Evolutionary conservation across 1,140 invertebrate species (phyloP), one percentile per base, ranked within the genome.

Genomic region (Temnothorax curvispinosus): DNA sequence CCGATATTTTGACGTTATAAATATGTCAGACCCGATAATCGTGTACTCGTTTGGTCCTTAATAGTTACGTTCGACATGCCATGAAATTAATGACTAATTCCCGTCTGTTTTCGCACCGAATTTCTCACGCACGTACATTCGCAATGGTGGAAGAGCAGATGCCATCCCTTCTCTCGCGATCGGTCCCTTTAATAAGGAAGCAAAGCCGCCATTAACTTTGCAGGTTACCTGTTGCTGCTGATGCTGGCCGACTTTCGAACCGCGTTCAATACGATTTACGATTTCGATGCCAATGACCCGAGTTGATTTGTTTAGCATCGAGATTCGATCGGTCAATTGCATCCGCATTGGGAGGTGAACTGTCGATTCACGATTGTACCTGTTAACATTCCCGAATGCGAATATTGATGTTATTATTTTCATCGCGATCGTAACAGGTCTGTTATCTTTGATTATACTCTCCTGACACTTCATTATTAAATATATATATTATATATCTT

Each of bases 111-210:
- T 60, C 13, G 13, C 56, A n/a, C 3, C 67, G 4, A 11, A 74
- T 38, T 72, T 44, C 2, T 5, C 35, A 21, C 62, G 15, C 41
- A 21, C n/a, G 4, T 27, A 9, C 21, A 32, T 0, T 11, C 54
- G 47, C 35, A 62, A 52, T 27, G 27, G 11, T n/a, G n/a, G 44
- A 15, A 38, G 54, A 84, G 41, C 41, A 11, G 11, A n/a, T 27
- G 27, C 35, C 35, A 13, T 54, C 35, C n/a, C 62, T 52, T 80
- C 47, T 80, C 8, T 67, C n/a, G 35, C 50, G 50, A 32, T 54
- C 67, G 67, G 8, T 75, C 80, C 80, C 69, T 84, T 84, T 84
- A 84, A 84, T 84, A 84, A 84, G 32, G 7, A 82, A 47, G 54
- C 8, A 62, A 58, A 58, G 69, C 80, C 69, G 80, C 80, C 69